These are phyloP conservation scores for Trachelus stipa DNA, from an alignment of 2,888 invertebrate genomes.

Conservation along the genomic window DNA sequence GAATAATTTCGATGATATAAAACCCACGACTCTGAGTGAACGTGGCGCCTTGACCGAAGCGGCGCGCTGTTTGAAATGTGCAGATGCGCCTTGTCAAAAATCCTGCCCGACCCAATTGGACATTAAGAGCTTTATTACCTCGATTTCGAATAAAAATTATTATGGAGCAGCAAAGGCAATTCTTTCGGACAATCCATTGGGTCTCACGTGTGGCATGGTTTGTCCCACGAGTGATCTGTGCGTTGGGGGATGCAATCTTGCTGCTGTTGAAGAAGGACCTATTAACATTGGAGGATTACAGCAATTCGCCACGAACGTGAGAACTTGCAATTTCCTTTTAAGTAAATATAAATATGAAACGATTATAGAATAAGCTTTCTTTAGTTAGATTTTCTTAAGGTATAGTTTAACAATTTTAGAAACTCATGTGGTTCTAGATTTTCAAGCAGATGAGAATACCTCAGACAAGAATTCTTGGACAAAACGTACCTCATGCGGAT, in stretches of 20 bases:
- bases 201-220: conserved; percentile 97
- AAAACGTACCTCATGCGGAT: conserved; percentile 67
- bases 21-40: conserved; percentile 96
- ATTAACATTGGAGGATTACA: conserved; percentile 99
- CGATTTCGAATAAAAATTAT: conserved; percentile 97
- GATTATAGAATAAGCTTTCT: not conserved
- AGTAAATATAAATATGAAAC: no score
- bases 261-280: conserved; percentile 96
- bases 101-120: conserved; percentile 98
- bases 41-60: conserved; percentile 93
- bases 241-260: conserved; percentile 97
- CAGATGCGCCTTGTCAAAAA: conserved; percentile 98
- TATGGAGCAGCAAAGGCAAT: conserved; percentile 98
- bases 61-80: conserved; percentile 89
- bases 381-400: conserved; percentile 9
- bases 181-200: conserved; percentile 96
- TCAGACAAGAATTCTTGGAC: conserved; percentile 84
- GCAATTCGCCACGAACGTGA: conserved; percentile 95
- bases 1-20: conserved; percentile 96
- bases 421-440: conserved; percentile 68
- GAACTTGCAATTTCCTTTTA: conserved; percentile 1
- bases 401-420: not conserved
- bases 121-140: conserved; percentile 95
- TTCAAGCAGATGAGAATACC: conserved; percentile 95
- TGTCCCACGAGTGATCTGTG: conserved; percentile 99